Percentiles rank a stretch among this genome's conserved stretches.
Evolutionary conservation across 2,113 vertebrate genomes (phyloP).

Genomic region (Alethe castanea): DNA sequence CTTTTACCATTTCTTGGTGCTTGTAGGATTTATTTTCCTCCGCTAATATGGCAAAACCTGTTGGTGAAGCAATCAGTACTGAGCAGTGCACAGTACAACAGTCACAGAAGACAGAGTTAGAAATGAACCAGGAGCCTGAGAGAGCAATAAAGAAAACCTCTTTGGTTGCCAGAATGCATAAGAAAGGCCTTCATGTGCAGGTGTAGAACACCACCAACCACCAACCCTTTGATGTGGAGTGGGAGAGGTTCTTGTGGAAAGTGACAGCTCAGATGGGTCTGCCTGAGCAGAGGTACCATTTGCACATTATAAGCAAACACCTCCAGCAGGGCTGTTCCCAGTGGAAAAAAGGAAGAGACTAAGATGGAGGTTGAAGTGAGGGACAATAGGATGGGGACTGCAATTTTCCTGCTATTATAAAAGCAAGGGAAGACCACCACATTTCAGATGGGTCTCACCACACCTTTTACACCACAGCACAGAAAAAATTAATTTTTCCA

Average conservation of each 20-base stretch:
- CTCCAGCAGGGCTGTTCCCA: neutral
- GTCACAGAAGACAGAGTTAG: neutral
- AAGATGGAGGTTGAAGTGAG: neutral
- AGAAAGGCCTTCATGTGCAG: neutral
- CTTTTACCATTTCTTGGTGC: neutral
- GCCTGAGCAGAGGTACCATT: neutral
- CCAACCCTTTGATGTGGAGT: conserved; percentile 8
- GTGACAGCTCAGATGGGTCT: neutral
- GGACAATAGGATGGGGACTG: neutral
- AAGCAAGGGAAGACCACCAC: neutral
- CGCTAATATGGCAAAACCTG: neutral
- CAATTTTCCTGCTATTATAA: neutral
- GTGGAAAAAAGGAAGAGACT: neutral
- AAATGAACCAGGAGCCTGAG: neutral
- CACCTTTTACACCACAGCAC: neutral
- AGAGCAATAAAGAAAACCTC: neutral
- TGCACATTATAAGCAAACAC: neutral
- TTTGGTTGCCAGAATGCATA: neutral
- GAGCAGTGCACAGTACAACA: neutral
- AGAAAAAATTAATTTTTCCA: neutral
- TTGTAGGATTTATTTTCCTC: neutral
- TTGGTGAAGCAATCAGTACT: neutral
- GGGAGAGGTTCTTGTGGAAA: conserved; percentile 13
- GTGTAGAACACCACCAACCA: neutral
- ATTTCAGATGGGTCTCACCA: neutral